Evolutionary conservation across 1,140 invertebrate species (phyloP).

Genomic region (Samia ricini): DNA sequence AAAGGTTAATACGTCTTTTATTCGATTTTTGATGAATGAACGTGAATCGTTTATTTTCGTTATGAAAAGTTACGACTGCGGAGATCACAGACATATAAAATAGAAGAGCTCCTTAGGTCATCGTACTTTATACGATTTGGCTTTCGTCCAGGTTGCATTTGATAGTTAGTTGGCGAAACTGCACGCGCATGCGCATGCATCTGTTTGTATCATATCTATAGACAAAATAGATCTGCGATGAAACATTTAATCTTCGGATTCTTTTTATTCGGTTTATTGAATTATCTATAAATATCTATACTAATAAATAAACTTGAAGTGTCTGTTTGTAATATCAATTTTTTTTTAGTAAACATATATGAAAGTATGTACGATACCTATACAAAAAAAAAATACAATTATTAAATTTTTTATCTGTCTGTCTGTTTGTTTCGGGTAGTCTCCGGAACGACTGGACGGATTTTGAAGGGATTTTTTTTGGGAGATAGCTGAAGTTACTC

Average conservation of each 20-base stretch:
- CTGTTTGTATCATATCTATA: neutral
- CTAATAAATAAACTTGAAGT: too few relatives aligned
- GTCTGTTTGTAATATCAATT: too few relatives aligned
- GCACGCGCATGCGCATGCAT: neutral
- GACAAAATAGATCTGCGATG: neutral
- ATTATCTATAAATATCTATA: too few relatives aligned
- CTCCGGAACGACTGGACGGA: too few relatives aligned
- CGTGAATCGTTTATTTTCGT: neutral
- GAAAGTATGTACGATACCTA: too few relatives aligned
- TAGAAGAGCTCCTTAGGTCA: neutral
- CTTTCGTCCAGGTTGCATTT: slow-evolving; percentile 4
- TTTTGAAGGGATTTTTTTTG: too few relatives aligned
- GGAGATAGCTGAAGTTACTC: too few relatives aligned
- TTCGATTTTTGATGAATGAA: neutral
- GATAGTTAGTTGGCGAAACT: slow-evolving; percentile 5
- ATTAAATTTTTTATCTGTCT: too few relatives aligned
- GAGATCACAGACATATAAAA: slow-evolving; percentile 2
- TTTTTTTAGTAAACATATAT: too few relatives aligned
- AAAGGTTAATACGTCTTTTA: neutral
- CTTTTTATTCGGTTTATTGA: too few relatives aligned
- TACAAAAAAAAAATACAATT: too few relatives aligned
- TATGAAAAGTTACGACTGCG: neutral
- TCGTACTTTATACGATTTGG: slow-evolving; percentile 4
- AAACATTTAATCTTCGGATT: neutral
- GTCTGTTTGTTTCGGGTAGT: too few relatives aligned